A percentile compares a stretch with the other conserved stretches of the same genome.
Evolutionary conservation across 2,113 vertebrate species (phyloP).

Genomic region (Sterna hirundo): DNA sequence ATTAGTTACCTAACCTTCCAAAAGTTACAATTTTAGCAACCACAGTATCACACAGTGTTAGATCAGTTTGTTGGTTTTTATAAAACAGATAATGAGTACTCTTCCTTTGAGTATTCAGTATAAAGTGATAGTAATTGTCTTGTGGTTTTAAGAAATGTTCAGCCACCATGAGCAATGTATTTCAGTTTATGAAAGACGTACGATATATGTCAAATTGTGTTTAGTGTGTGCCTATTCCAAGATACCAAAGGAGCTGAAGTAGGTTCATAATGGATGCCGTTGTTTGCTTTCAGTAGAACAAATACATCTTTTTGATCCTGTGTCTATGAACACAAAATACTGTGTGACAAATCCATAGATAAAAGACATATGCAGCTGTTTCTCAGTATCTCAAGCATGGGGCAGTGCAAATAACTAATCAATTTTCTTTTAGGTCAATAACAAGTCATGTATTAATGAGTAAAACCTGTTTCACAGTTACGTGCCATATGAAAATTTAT

Average conservation of each 20-base stretch:
- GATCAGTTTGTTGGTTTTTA: not conserved
- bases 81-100: not conserved
- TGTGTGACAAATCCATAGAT: constrained; percentile 63
- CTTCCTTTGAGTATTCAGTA: not conserved
- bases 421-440: constrained; percentile 53
- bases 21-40: not conserved
- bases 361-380: constrained; percentile 57
- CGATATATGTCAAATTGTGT: constrained; percentile 28
- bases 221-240: constrained; percentile 74
- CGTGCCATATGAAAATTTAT: constrained; percentile 41
- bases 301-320: constrained; percentile 58
- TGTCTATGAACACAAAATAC: constrained; percentile 31
- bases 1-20: not conserved
- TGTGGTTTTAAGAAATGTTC: not conserved
- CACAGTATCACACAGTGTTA: not conserved
- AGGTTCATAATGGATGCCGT: constrained; percentile 66
- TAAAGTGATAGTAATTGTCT: not conserved
- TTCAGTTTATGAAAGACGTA: constrained; percentile 19
- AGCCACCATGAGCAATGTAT: not conserved
- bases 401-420: constrained; percentile 73
- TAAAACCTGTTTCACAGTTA: constrained; percentile 6
- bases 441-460: constrained; percentile 40
- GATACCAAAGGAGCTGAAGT: constrained; percentile 69
- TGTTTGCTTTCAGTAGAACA: constrained; percentile 79
- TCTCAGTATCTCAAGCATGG: constrained; percentile 43